Evolutionary conservation across 2,797 vertebrate species (phyloP), one percentile per base, ranked within the genome.

Genomic region (Apodemus agrarius): DNA sequence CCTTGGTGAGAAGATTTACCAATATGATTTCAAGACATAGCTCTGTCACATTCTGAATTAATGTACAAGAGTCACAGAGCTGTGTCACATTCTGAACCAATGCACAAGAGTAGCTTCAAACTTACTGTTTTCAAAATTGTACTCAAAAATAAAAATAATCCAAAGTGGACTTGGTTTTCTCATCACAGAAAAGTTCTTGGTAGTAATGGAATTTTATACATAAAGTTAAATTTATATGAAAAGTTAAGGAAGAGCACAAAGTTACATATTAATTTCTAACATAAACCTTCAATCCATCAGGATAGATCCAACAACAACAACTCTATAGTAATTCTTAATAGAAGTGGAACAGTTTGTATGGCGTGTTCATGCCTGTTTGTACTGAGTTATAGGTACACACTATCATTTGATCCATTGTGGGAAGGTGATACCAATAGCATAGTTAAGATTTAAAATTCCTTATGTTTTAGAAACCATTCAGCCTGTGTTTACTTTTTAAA

Each of bases 41-140:
- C 4, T 65, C 2, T 2, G 31, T 29, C 96, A 96, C 11, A 92
- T 95, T 97, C 96, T 69, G 94, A 97, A 97, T 83, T 43, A 93
- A 96, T 94, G 40, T 54, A 65, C 75, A 34, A 80, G 65, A 67
- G 31, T 67, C 65, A 92, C 2, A 54, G 46, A n/a, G 90, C 3
- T 63, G 1, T 1, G 34, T 31, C 96, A 96, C 11, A 91, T 95
- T 97, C 96, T 65, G 96, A 97, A 97, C 84, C n/a, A 94, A 96
- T 94, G 49, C 57, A 76, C 69, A 37, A 79, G 19, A 93, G 59
- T 16, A 21, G 24, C 84, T 21, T 12, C 29, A 19, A 82, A 24
- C 22, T 46, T 78, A 31, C 8, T 59, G 43, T 95, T 97, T 67
- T 61, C 74, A 89, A 95, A 90, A 72, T 61, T 69, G 96, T 5